phyloP scores from a whole-genome alignment of 2,797 vertebrate species.

The Malurus splendens region DNA sequence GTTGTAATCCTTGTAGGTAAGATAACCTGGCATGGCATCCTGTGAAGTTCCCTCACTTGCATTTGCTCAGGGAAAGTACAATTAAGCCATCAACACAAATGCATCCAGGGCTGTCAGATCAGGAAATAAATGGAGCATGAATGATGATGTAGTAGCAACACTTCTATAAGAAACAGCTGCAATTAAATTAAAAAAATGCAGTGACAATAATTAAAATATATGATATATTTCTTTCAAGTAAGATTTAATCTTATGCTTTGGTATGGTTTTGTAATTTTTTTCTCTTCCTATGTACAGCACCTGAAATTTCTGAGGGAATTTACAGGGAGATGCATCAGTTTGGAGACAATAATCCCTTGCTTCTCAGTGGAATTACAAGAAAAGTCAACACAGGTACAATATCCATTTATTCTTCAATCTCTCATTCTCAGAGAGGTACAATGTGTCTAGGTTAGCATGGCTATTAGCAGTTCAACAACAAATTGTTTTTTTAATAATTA shows the following conservation, averaged over 20 bases:
- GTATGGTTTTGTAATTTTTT: neutral
- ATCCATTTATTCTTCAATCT: neutral
- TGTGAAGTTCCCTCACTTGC: neutral
- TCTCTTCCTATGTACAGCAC: neutral
- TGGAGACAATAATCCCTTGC: neutral
- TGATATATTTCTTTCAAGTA: neutral
- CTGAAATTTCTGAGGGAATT: neutral
- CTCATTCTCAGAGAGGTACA: neutral
- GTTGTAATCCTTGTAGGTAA: neutral
- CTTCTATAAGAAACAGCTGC: neutral
- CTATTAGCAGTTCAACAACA: neutral
- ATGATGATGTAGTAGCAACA: neutral
- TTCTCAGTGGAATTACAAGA: neutral
- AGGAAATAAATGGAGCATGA: neutral
- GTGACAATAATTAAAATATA: neutral
- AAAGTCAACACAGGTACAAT: neutral
- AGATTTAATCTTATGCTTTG: neutral
- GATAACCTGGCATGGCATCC: neutral
- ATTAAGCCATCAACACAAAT: slow-evolving; percentile 8
- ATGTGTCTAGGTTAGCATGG: neutral
- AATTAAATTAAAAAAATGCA: neutral
- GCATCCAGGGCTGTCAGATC: neutral
- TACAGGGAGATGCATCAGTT: neutral
- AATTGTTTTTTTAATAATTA: neutral
- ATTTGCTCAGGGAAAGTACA: neutral